Evolutionary conservation across 2,888 invertebrate genomes (phyloP).

Genomic region (Eilema griseolum): DNA sequence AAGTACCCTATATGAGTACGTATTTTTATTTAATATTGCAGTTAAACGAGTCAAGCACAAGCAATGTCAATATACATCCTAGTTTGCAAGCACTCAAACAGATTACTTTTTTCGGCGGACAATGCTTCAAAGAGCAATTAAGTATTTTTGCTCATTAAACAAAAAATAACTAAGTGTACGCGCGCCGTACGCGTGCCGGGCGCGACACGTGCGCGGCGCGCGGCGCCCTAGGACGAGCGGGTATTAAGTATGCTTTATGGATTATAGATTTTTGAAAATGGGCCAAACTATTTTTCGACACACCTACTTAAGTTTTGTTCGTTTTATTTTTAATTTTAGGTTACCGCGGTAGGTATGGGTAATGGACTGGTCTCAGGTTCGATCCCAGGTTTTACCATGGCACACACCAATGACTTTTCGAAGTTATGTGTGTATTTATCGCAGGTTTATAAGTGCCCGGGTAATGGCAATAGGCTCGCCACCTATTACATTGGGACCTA

Average conservation of each 20-base stretch:
- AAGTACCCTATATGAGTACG: neutral
- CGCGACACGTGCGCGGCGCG: conserved; percentile 52
- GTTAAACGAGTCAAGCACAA: conserved; percentile 20
- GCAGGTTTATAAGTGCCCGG: too few species aligned
- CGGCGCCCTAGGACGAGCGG: conserved; percentile 38
- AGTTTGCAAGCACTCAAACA: conserved; percentile 64
- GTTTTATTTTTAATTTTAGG: neutral
- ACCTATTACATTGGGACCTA: too few species aligned
- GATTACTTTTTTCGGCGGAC: conserved; percentile 62
- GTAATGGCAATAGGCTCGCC: too few species aligned
- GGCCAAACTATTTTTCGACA: conserved; percentile 11
- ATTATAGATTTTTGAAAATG: conserved; percentile 41
- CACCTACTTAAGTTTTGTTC: conserved; percentile 1
- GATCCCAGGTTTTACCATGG: too few species aligned
- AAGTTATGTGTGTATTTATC: too few species aligned
- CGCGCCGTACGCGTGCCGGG: conserved; percentile 50
- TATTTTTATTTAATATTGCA: neutral
- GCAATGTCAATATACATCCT: conserved; percentile 60
- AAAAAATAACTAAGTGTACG: conserved; percentile 58
- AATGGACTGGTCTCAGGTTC: too few species aligned
- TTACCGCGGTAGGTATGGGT: too few species aligned
- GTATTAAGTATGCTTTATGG: conserved; percentile 36
- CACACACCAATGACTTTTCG: too few species aligned
- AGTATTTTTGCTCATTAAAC: conserved; percentile 74
- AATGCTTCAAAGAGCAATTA: conserved; percentile 72